A percentile compares a stretch with the other conserved stretches of the same genome.
These are phyloP conservation scores for Solenopsis fugax DNA, from an alignment of 1,140 invertebrate species.

Conservation along the genomic window DNA sequence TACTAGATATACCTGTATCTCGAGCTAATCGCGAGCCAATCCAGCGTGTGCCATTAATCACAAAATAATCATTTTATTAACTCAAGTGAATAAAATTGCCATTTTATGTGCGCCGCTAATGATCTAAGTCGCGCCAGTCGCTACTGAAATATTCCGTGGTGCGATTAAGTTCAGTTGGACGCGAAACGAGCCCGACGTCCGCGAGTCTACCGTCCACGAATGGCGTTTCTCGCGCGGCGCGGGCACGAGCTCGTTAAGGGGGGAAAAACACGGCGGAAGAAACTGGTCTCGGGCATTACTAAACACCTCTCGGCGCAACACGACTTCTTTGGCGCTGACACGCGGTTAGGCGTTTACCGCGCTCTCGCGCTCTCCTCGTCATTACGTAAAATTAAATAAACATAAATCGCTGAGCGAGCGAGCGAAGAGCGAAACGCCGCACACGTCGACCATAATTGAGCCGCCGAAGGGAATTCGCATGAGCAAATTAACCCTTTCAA, in stretches of 20 bases:
- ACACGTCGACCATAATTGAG: conserved; percentile 31
- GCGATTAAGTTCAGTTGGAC: conserved; percentile 34
- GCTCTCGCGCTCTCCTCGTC: conserved; percentile 49
- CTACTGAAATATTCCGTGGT: conserved; percentile 8
- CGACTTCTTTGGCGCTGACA: conserved; percentile 60
- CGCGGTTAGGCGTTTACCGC: conserved; percentile 58
- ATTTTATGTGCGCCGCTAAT: conserved; percentile 17
- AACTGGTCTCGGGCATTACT: conserved; percentile 55
- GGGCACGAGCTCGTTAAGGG: conserved; percentile 48
- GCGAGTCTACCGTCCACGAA: conserved; percentile 31
- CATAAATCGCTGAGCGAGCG: conserved; percentile 49
- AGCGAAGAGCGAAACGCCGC: conserved; percentile 13
- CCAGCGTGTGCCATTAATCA: background rate
- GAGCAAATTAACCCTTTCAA: conserved; percentile 31
- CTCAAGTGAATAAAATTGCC: conserved; percentile 12
- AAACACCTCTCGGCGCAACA: conserved; percentile 55
- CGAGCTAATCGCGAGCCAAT: background rate
- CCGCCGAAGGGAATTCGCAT: background rate
- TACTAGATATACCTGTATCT: background rate
- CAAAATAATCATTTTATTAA: conserved; percentile 37
- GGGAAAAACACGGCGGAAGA: conserved; percentile 54
- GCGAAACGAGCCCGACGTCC: conserved; percentile 39
- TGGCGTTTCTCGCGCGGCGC: conserved; percentile 33
- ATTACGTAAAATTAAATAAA: conserved; percentile 63
- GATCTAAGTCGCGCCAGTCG: conserved; percentile 15